Evolutionary conservation across 1,140 invertebrate genomes (phyloP).

Genomic region (Brachionus angularis): DNA sequence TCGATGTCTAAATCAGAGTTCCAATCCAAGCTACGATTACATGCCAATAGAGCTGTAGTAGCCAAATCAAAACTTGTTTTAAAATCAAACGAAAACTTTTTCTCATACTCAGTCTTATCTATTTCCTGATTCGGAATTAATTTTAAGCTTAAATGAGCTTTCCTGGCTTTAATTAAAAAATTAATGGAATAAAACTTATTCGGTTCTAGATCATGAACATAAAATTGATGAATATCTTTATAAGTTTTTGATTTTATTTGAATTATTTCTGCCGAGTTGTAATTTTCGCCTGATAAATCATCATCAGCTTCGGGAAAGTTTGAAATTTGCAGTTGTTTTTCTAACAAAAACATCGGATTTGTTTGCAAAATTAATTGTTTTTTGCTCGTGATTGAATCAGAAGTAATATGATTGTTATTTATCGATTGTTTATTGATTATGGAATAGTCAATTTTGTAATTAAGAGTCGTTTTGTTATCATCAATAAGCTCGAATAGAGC

Average conservation of each 20-base stretch:
- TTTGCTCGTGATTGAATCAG: no score
- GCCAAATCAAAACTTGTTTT: background rate
- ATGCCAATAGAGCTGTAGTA: background rate
- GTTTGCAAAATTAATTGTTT: background rate
- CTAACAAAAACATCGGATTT: background rate
- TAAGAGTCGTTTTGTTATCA: constrained; percentile 22
- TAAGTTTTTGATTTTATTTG: background rate
- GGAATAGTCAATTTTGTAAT: background rate
- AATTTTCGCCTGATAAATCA: background rate
- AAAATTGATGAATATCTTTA: constrained; percentile 1
- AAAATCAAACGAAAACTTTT: constrained; percentile 8
- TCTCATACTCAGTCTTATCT: background rate
- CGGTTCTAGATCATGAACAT: background rate
- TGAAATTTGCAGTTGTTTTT: constrained; percentile 4
- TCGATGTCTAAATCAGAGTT: background rate
- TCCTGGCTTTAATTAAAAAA: background rate
- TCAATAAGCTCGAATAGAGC: background rate
- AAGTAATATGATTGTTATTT: no score
- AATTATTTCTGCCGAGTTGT: background rate
- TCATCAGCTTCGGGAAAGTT: background rate
- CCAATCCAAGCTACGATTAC: background rate
- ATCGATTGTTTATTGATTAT: no score
- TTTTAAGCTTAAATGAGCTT: constrained; percentile 4
- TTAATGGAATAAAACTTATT: background rate
- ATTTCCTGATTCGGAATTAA: background rate